phyloP scores from a whole-genome alignment of 2,888 invertebrate genomes.

The Petrolisthes manimaculis region DNA sequence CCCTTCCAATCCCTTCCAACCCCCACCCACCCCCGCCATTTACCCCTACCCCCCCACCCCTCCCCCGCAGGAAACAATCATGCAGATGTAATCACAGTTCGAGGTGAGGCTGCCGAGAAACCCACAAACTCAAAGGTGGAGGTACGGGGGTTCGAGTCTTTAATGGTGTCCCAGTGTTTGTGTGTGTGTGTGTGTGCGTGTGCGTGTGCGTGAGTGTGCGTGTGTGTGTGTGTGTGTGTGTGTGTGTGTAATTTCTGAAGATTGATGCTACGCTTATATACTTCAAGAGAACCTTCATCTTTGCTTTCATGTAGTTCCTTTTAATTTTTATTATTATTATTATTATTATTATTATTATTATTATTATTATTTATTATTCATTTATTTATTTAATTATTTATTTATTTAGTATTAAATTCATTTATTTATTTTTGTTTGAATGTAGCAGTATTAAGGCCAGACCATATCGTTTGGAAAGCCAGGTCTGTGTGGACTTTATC shows the following conservation, averaged over 20 bases:
- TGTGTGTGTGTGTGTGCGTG: not conserved
- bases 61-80: not conserved
- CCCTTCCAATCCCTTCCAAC: no score
- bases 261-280: not conserved
- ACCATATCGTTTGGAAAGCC: no score
- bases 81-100: constrained; percentile 15
- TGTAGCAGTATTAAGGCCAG: no score
- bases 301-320: no score
- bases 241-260: not conserved
- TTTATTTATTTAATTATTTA: no score
- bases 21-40: no score
- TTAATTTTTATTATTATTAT: not conserved
- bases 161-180: not conserved
- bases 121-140: not conserved
- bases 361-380: no score
- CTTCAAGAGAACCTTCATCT: no score
- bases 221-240: not conserved
- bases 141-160: not conserved
- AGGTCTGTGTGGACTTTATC: not conserved
- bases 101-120: not conserved
- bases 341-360: no score
- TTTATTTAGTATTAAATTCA: no score
- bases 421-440: no score
- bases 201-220: not conserved
- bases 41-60: not conserved